Percentiles rank a stretch among this genome's conserved stretches.
phyloP scores from a whole-genome alignment of 2,113 vertebrate species.

The Nipponia nippon region DNA sequence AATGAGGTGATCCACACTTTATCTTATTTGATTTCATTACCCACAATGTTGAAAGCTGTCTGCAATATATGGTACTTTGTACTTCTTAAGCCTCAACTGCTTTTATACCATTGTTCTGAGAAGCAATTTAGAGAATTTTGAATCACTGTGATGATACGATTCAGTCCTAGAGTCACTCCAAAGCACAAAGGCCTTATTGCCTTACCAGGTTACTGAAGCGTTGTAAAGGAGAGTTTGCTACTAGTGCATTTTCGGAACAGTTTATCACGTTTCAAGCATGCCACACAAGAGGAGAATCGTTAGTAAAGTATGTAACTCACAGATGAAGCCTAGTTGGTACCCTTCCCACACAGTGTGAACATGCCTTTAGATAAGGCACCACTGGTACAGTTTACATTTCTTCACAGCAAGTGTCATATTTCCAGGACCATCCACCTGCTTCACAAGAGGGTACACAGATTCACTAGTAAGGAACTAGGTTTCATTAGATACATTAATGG shows the following conservation, averaged over 20 bases:
- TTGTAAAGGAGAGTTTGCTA: neutral
- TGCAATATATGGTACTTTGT: constrained; percentile 4
- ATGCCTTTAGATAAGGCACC: neutral
- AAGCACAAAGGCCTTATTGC: constrained; percentile 30
- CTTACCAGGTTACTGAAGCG: neutral
- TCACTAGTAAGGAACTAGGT: neutral
- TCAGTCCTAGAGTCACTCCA: neutral
- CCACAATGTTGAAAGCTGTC: constrained; percentile 1
- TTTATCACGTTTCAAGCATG: neutral
- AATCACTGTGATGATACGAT: neutral
- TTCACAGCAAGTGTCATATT: neutral
- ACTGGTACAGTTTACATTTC: neutral
- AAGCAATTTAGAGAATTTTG: constrained; percentile 22
- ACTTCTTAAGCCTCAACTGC: constrained; percentile 33
- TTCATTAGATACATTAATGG: neutral
- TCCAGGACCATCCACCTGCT: neutral
- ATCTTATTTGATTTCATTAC: constrained; percentile 27
- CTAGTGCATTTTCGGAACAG: neutral
- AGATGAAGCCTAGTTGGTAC: neutral
- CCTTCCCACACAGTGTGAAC: neutral
- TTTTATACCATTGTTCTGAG: constrained; percentile 44
- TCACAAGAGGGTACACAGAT: accelerated
- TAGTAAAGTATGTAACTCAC: neutral
- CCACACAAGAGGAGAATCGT: neutral
- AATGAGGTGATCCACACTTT: constrained; percentile 10